Evolutionary conservation across 2,797 vertebrate genomes (phyloP).

Genomic region (Epinephelus malabaricus): DNA sequence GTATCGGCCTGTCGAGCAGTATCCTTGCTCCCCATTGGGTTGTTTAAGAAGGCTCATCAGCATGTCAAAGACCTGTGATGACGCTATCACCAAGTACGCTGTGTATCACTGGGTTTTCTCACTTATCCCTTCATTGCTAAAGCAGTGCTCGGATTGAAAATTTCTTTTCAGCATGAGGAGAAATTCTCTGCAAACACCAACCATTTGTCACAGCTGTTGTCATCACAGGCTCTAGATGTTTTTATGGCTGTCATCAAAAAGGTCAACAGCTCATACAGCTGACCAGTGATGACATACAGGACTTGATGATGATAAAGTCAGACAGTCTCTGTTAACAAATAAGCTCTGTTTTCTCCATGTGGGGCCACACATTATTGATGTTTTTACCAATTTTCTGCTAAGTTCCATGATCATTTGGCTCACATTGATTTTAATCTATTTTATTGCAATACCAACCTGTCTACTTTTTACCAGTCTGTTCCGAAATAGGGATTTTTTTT

Average conservation of each 20-base stretch:
- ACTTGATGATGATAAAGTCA: not conserved
- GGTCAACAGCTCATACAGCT: not conserved
- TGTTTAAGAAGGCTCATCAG: conserved; percentile 42
- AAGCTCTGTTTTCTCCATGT: not conserved
- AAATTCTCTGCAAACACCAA: not conserved
- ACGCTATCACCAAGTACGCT: conserved; percentile 13
- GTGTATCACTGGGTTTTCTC: conserved; percentile 24
- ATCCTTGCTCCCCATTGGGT: conserved; percentile 37
- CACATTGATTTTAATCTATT: conserved; percentile 4
- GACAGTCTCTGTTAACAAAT: not conserved
- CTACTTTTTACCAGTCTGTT: not conserved
- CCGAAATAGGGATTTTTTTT: not conserved
- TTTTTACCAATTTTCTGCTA: not conserved
- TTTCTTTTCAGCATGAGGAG: not conserved
- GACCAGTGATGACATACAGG: not conserved
- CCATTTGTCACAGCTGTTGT: conserved; percentile 20
- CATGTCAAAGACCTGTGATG: conserved; percentile 44
- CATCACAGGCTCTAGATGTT: not conserved
- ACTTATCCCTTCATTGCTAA: conserved; percentile 7
- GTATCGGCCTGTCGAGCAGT: conserved; percentile 48
- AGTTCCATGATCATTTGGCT: not conserved
- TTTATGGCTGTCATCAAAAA: conserved; percentile 1
- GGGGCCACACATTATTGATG: not conserved
- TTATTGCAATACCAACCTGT: not conserved
- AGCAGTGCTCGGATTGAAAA: not conserved